A percentile compares a stretch with the other conserved stretches of the same genome.
Evolutionary conservation across 2,888 invertebrate species (phyloP).

Genomic region (Loripinus fragilis): DNA sequence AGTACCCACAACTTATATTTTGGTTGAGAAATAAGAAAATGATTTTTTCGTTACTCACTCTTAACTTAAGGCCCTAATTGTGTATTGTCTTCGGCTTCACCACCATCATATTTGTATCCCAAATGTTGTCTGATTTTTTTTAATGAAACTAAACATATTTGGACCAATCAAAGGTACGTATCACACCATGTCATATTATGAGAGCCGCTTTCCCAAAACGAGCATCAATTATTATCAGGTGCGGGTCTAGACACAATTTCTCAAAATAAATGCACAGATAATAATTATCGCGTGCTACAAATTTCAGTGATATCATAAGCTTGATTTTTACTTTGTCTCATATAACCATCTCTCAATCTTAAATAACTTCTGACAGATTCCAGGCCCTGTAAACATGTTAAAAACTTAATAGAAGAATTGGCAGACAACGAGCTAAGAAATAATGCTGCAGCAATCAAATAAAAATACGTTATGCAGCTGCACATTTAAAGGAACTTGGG

Average conservation of each 20-base stretch:
- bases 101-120: neutral
- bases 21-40: too few relatives aligned
- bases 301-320: neutral
- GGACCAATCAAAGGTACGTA: too few relatives aligned
- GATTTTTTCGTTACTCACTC: too few relatives aligned
- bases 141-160: too few relatives aligned
- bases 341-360: neutral
- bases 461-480: too few relatives aligned
- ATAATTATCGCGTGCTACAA: neutral
- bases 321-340: neutral
- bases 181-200: too few relatives aligned
- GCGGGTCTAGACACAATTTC: neutral
- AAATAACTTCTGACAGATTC: slow-evolving; percentile 8
- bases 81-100: neutral
- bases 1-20: too few relatives aligned
- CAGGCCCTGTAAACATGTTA: neutral
- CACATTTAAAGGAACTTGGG: too few relatives aligned
- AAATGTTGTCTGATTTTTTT: neutral
- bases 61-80: too few relatives aligned
- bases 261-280: neutral
- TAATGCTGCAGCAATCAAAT: neutral
- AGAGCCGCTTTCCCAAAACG: too few relatives aligned
- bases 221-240: too few relatives aligned
- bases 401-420: neutral
- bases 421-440: neutral